Percentiles rank a stretch among this genome's conserved stretches.
Conservation (phyloP, 1,140 invertebrate species). For the Hylaeus anthracinus region DNA sequence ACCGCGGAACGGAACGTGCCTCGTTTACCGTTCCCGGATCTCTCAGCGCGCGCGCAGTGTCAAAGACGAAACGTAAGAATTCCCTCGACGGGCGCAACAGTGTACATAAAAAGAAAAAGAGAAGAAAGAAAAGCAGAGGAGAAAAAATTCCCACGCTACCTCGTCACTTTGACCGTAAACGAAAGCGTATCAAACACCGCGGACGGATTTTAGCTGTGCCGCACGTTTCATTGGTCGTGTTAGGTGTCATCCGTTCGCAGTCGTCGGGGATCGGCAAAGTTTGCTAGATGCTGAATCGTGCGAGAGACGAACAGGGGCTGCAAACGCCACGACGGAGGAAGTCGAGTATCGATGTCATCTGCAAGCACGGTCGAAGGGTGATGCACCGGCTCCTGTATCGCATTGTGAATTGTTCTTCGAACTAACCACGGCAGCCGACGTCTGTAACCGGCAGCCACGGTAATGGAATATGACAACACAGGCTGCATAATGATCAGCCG, state of each 20-base stretch:
- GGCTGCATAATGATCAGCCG: conserved; percentile 74
- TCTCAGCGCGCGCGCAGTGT: too few relatives aligned
- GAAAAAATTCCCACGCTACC: too few relatives aligned
- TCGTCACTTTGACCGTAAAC: background rate
- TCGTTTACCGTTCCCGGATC: too few relatives aligned
- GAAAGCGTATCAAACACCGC: background rate
- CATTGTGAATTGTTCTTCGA: conserved; percentile 73
- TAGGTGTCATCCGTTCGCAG: background rate
- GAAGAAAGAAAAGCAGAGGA: too few relatives aligned
- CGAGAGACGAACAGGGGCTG: conserved; percentile 4
- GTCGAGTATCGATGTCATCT: conserved; percentile 76
- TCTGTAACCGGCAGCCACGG: conserved; percentile 74
- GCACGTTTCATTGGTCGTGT: conserved; percentile 5
- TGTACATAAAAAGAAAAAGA: too few relatives aligned
- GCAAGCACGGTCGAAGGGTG: conserved; percentile 71
- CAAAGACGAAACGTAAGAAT: too few relatives aligned
- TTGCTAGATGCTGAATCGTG: conserved; percentile 26
- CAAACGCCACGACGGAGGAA: conserved; percentile 39
- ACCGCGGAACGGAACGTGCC: too few relatives aligned
- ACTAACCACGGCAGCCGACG: conserved; percentile 68
- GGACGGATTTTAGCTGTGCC: background rate
- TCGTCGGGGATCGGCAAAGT: conserved; percentile 14
- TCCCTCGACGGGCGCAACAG: too few relatives aligned
- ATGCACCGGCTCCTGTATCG: conserved; percentile 58
- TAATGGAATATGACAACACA: conserved; percentile 77